phyloP scores from a whole-genome alignment of 2,797 vertebrate genomes.

The Adrianichthys oophorus region DNA sequence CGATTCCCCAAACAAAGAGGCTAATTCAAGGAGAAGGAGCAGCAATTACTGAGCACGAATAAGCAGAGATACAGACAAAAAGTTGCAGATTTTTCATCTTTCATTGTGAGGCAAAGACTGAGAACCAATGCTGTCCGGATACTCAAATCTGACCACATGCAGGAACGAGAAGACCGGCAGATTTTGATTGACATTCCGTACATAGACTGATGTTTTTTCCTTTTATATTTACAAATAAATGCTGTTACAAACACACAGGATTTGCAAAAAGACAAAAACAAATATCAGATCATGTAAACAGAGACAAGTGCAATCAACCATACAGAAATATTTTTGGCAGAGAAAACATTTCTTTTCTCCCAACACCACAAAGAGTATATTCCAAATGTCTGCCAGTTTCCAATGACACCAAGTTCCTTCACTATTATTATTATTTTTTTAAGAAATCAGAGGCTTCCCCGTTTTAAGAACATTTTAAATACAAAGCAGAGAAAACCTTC shows the following conservation, averaged over 20 bases:
- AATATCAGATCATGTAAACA: slow-evolving; percentile 58
- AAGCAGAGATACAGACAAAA: slow-evolving; percentile 12
- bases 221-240: slow-evolving; percentile 37
- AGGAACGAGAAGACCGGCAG: slow-evolving; percentile 22
- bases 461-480: slow-evolving; percentile 26
- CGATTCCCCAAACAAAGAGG: background rate
- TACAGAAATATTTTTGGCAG: slow-evolving; percentile 43
- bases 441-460: slow-evolving; percentile 30
- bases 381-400: slow-evolving; percentile 19
- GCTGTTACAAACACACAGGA: slow-evolving; percentile 6
- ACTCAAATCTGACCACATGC: slow-evolving; percentile 38
- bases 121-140: slow-evolving; percentile 33
- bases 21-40: slow-evolving; percentile 7
- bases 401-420: slow-evolving; percentile 44
- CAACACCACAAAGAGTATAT: slow-evolving; percentile 3
- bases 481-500: slow-evolving; percentile 19
- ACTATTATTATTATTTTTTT: slow-evolving; percentile 16
- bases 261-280: slow-evolving; percentile 28
- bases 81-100: slow-evolving; percentile 59
- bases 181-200: slow-evolving; percentile 14
- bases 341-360: slow-evolving; percentile 35
- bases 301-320: slow-evolving; percentile 37
- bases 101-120: slow-evolving; percentile 67
- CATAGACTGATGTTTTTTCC: slow-evolving; percentile 9
- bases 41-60: slow-evolving; percentile 6